These are phyloP conservation scores for Drosophila niveifrons DNA, from an alignment of 2,888 invertebrate genomes.

Conservation along the genomic window DNA sequence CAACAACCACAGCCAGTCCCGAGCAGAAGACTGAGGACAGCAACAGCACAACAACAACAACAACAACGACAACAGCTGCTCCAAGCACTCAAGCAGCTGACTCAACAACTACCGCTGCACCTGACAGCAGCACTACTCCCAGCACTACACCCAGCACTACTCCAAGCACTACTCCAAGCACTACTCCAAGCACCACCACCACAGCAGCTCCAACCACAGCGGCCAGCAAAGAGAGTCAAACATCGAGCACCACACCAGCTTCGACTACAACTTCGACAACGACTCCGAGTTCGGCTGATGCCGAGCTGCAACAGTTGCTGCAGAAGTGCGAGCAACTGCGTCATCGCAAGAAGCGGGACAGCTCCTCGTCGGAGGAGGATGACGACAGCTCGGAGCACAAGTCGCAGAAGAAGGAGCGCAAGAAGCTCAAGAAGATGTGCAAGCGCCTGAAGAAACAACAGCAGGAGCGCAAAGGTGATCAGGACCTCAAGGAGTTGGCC, in stretches of 20 bases:
- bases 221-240: background rate
- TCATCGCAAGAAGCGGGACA: slow-evolving; percentile 55
- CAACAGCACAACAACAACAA: background rate
- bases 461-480: slow-evolving; percentile 50
- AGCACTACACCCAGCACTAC: slow-evolving; percentile 3
- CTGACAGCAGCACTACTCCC: background rate
- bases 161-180: background rate
- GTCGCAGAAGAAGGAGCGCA: slow-evolving; percentile 63
- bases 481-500: slow-evolving; percentile 38
- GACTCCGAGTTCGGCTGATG: slow-evolving; percentile 1
- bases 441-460: slow-evolving; percentile 57
- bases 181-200: background rate
- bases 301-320: slow-evolving; percentile 44
- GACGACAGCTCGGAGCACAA: slow-evolving; percentile 53
- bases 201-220: background rate
- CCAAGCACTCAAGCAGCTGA: background rate
- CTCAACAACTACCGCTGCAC: background rate
- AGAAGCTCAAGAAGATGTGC: slow-evolving; percentile 69
- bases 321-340: slow-evolving; percentile 62
- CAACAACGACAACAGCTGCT: background rate
- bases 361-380: slow-evolving; percentile 54
- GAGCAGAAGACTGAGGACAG: slow-evolving; percentile 1
- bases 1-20: slow-evolving; percentile 14
- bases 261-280: background rate
- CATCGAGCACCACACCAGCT: slow-evolving; percentile 18